A percentile compares a stretch with the other conserved stretches of the same genome.
Conservation (phyloP, 2,113 vertebrate genomes). For the Petaurus breviceps region DNA sequence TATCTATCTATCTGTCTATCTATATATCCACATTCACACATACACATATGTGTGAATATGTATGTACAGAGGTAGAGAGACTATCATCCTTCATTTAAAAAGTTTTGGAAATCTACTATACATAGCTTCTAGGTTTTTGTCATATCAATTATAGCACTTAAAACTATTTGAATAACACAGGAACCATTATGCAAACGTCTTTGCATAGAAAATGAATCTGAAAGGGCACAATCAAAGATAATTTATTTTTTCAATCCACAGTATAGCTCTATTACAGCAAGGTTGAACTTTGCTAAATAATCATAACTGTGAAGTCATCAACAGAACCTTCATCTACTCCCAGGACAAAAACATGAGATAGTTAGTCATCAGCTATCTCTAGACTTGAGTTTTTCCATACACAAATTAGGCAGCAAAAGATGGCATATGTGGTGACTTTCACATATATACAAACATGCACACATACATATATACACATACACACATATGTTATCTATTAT, state of each 20-base stretch:
- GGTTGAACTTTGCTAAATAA: neutral
- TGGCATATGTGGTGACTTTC: neutral
- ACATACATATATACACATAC: neutral
- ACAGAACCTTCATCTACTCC: neutral
- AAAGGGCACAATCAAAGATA: slow-evolving; percentile 3
- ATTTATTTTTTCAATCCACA: slow-evolving; percentile 17
- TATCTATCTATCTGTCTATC: no score
- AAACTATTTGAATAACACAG: neutral
- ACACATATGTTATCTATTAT: neutral
- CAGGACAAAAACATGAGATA: neutral
- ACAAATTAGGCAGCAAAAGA: neutral
- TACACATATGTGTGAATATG: neutral
- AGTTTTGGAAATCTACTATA: neutral
- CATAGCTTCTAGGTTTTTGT: neutral
- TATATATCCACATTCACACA: no score
- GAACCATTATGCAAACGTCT: neutral
- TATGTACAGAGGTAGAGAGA: neutral
- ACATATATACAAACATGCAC: neutral
- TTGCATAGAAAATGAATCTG: neutral
- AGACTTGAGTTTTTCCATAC: neutral
- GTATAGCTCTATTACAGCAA: neutral
- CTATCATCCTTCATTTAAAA: neutral
- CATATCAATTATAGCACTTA: neutral
- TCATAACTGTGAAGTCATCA: neutral
- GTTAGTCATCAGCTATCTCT: neutral